Evolutionary conservation across 1,140 invertebrate species (phyloP).

Genomic region (Camponotus vicinus): DNA sequence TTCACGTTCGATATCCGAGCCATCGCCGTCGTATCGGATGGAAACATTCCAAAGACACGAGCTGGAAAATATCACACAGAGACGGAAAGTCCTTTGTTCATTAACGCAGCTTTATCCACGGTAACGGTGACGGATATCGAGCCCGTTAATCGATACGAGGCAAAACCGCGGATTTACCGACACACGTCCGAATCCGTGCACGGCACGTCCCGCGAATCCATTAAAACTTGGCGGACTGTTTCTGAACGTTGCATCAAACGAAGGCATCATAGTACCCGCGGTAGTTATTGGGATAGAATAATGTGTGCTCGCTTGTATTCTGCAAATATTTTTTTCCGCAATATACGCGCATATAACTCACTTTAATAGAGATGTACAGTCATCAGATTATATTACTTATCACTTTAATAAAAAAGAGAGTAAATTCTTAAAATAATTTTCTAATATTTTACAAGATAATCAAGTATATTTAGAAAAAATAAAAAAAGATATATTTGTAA

Average conservation of each 20-base stretch:
- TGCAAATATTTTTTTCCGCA: slow-evolving; percentile 5
- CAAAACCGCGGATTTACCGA: slow-evolving; percentile 58
- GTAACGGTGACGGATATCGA: slow-evolving; percentile 51
- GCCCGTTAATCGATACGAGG: slow-evolving; percentile 55
- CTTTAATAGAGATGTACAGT: neutral
- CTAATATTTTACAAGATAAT: neutral
- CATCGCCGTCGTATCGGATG: neutral
- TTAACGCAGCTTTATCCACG: slow-evolving; percentile 50
- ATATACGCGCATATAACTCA: neutral
- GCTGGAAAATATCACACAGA: slow-evolving; percentile 3
- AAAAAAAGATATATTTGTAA: neutral
- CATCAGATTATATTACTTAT: neutral
- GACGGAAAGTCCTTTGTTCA: slow-evolving; percentile 34
- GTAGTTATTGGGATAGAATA: slow-evolving; percentile 49
- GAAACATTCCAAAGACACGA: neutral
- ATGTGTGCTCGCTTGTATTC: slow-evolving; percentile 2
- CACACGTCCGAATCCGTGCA: slow-evolving; percentile 28
- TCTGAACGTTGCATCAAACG: slow-evolving; percentile 60
- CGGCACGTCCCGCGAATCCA: slow-evolving; percentile 50
- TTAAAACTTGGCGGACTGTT: slow-evolving; percentile 61
- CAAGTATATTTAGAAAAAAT: neutral
- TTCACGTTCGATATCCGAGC: neutral
- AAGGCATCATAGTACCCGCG: slow-evolving; percentile 26
- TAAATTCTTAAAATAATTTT: neutral
- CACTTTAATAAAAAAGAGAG: neutral